Base-by-base conservation (phyloP, 2,888 invertebrate species). In the Lasius fuliginosus region DNA sequence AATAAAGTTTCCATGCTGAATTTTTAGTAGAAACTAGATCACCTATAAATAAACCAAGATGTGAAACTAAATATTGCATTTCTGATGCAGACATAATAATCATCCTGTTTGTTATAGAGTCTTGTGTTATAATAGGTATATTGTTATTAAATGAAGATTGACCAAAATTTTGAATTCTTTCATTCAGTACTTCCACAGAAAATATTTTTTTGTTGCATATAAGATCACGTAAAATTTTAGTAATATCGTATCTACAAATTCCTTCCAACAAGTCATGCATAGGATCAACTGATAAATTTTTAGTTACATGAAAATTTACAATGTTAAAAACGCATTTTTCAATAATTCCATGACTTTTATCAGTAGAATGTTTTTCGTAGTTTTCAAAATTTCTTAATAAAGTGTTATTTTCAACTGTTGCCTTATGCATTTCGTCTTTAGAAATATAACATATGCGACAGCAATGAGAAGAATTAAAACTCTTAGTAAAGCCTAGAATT, bases 361-460 rank as follows among this genome's bases (percentile, higher is more conserved):
- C 30, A 2, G 11, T 33, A 49, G 11, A 68, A 68, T 49, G 68
- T 30, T 18, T 30, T 11, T 18, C 30, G 33, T 49, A 49, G 18
- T 68, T 68, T 49, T 30, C 49, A 33, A 18, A 1, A 49, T 68
- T 67, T 68, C 49, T 49, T 68, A 68, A 30, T 68, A 68, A 23
- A 42, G 18, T 49, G 1, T 1, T 49, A 4, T 68, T 68, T 68
- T 68, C 5, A 30, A 30, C 5, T 18, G 18, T 68, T 2, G 46
- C 27, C 0, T 30, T 68, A 30, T n/a, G 46, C 49, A 68, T 33
- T 49, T 68, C 33, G 18, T 49, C 68, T 68, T 68, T 68, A 0
- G 68, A 68, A 30, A 68, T 68, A 9, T 33, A 68, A 53, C 68
- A 68, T 68, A 68, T 68, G 4, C 30, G 60, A 60, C 68, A 68